Percentiles rank a stretch among this genome's conserved stretches.
phyloP scores from a whole-genome alignment of 1,140 invertebrate species.

The Drosophila tani region DNA sequence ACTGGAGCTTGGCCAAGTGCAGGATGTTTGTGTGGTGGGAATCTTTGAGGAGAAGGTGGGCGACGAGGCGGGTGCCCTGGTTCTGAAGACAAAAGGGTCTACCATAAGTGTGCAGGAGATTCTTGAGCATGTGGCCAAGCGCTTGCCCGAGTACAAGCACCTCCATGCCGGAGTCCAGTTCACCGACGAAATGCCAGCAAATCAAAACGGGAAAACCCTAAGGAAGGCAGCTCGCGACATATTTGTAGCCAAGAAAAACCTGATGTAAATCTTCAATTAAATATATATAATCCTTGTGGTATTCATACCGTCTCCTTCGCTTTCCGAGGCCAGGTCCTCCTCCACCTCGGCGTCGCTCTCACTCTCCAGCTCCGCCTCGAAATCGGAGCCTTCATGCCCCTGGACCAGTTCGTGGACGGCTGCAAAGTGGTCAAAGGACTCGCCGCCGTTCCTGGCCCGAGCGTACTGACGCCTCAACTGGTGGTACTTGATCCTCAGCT shows the following conservation, averaged over 20 bases:
- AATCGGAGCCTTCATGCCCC: constrained; percentile 13
- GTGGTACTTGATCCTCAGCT: constrained; percentile 53
- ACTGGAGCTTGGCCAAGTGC: constrained; percentile 51
- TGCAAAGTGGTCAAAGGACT: constrained; percentile 39
- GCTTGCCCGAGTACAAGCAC: constrained; percentile 84
- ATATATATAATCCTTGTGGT: neutral
- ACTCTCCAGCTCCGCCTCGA: constrained; percentile 34
- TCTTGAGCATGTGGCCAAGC: constrained; percentile 63
- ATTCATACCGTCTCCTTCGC: constrained; percentile 51
- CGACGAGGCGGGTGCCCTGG: constrained; percentile 66
- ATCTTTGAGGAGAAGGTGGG: constrained; percentile 63
- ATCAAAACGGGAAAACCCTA: constrained; percentile 88
- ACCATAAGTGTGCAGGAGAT: constrained; percentile 52
- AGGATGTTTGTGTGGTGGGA: constrained; percentile 72
- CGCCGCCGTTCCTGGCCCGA: constrained; percentile 21
- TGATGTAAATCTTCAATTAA: neutral
- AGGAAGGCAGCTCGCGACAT: constrained; percentile 85
- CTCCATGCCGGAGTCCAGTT: constrained; percentile 87
- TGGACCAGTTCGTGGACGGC: constrained; percentile 40
- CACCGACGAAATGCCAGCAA: constrained; percentile 87
- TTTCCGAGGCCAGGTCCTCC: constrained; percentile 48
- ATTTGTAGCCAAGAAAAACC: constrained; percentile 32
- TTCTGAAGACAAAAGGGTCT: constrained; percentile 45
- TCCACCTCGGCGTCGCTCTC: constrained; percentile 43
- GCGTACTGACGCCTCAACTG: constrained; percentile 45